Evolutionary conservation across 2,113 vertebrate genomes (phyloP).

Genomic region (Trachemys scripta): DNA sequence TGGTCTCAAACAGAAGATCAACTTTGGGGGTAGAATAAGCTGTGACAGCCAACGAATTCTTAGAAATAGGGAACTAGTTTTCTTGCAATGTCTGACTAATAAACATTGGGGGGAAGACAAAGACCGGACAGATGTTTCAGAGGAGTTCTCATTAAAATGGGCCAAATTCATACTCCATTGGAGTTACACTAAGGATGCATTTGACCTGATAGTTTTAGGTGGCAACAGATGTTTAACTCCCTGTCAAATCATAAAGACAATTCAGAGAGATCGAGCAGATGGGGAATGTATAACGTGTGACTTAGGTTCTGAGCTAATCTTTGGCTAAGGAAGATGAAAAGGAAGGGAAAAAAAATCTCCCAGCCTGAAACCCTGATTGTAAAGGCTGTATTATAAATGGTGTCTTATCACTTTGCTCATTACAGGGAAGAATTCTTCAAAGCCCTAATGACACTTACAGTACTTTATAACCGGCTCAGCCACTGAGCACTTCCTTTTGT

Average conservation of each 20-base stretch:
- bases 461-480: not conserved
- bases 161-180: not conserved
- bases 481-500: not conserved
- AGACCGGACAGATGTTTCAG: not conserved
- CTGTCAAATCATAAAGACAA: not conserved
- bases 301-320: not conserved
- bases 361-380: not conserved
- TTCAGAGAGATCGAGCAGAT: not conserved
- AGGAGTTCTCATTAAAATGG: not conserved
- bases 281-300: not conserved
- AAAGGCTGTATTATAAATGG: not conserved
- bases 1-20: not conserved
- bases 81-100: not conserved
- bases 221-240: not conserved
- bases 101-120: not conserved
- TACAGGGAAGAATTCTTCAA: not conserved
- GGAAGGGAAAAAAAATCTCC: not conserved
- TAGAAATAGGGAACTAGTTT: not conserved
- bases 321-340: not conserved
- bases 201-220: not conserved
- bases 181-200: not conserved
- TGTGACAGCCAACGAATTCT: not conserved
- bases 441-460: not conserved
- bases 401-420: not conserved
- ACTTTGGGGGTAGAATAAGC: accelerated